Conservation (phyloP, 1,140 invertebrate genomes). For the Luehdorfia chinensis region DNA sequence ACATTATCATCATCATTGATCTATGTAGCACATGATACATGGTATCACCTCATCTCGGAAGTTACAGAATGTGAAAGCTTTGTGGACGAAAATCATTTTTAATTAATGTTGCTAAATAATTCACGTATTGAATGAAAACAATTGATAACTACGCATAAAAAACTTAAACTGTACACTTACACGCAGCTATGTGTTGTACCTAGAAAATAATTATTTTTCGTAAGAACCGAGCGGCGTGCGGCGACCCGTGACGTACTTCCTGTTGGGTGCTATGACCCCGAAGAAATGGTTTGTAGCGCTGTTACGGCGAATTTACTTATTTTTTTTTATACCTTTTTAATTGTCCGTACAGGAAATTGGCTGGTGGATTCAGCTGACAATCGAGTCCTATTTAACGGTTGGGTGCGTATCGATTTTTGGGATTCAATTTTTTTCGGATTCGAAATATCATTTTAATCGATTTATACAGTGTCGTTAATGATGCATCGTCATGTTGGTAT, state of each 20-base stretch:
- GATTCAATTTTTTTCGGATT: conserved; percentile 4
- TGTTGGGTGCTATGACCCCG: conserved; percentile 71
- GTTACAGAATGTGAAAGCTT: no score
- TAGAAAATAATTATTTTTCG: conserved; percentile 69
- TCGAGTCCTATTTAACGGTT: conserved; percentile 54
- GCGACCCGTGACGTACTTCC: conserved; percentile 68
- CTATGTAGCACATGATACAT: no score
- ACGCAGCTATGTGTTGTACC: conserved; percentile 33
- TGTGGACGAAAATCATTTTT: no score
- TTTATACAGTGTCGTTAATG: neutral
- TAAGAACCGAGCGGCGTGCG: conserved; percentile 54
- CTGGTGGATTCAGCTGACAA: conserved; percentile 40
- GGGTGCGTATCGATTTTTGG: conserved; percentile 16
- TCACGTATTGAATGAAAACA: neutral
- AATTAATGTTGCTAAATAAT: no score
- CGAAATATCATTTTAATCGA: conserved; percentile 4
- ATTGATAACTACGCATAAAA: neutral
- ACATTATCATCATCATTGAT: no score
- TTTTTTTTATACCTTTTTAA: conserved; percentile 51
- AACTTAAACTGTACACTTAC: neutral
- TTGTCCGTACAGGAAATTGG: conserved; percentile 65
- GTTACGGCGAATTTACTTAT: conserved; percentile 40
- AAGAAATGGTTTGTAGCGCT: conserved; percentile 56
- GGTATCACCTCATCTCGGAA: no score
- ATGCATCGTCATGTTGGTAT: no score